phyloP scores from a whole-genome alignment of 2,888 invertebrate species.

The Bombylius discolor region DNA sequence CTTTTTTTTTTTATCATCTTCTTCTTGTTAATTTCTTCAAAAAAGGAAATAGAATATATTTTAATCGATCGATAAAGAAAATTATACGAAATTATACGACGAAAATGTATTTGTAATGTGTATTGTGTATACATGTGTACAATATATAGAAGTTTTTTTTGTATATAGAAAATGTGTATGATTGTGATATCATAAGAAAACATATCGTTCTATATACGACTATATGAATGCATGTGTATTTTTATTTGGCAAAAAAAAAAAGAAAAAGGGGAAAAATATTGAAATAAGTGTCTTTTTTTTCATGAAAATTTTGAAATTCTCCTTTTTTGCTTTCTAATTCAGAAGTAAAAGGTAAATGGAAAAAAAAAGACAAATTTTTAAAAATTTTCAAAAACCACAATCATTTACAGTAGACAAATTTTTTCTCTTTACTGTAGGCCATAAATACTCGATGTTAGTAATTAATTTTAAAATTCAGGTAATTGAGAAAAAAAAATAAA shows the following conservation, averaged over 20 bases:
- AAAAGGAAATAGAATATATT: background rate
- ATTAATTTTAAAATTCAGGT: too few relatives aligned
- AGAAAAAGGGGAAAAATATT: background rate
- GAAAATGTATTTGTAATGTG: background rate
- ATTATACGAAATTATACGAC: conserved; percentile 14
- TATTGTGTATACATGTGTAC: background rate
- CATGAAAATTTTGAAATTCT: too few relatives aligned
- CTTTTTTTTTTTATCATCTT: background rate
- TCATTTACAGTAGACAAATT: too few relatives aligned
- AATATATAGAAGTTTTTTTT: too few relatives aligned
- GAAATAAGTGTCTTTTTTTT: too few relatives aligned
- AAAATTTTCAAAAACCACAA: too few relatives aligned
- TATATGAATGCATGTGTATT: background rate
- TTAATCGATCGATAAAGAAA: conserved; percentile 15
- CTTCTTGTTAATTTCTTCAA: background rate
- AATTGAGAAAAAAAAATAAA: too few relatives aligned
- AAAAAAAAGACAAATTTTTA: too few relatives aligned
- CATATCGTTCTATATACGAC: background rate
- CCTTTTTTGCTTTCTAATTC: too few relatives aligned
- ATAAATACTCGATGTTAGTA: too few relatives aligned
- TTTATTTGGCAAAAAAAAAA: background rate
- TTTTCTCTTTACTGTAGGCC: too few relatives aligned
- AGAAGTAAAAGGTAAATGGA: too few relatives aligned
- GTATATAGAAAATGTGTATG: background rate
- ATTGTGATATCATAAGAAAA: background rate